Evolutionary conservation across 2,888 invertebrate species (phyloP).

Genomic region (Tiphia femorata): DNA sequence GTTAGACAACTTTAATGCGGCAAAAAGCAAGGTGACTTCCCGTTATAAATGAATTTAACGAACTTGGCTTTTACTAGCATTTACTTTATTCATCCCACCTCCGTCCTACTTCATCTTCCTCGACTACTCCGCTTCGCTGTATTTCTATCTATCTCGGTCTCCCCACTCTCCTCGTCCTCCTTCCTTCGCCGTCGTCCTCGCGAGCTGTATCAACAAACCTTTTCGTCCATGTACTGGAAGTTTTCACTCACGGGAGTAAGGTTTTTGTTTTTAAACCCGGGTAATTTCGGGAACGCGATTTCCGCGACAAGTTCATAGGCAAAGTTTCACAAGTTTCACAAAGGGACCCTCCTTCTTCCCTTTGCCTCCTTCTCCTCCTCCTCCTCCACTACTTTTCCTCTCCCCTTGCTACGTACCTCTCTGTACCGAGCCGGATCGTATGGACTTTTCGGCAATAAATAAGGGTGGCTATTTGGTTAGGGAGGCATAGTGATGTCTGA

Average conservation of each 20-base stretch:
- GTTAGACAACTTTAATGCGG: not conserved
- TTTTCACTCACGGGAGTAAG: not conserved
- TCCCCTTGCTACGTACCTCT: not conserved
- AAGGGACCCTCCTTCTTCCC: no score
- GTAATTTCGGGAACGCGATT: slow-evolving; percentile 26
- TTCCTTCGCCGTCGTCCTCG: no score
- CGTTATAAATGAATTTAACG: slow-evolving; percentile 8
- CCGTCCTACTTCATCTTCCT: no score
- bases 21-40: slow-evolving; percentile 4
- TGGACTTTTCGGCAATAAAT: slow-evolving; percentile 35
- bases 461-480: slow-evolving; percentile 35
- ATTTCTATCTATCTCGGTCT: no score
- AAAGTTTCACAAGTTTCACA: slow-evolving; percentile 23
- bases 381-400: no score
- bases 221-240: slow-evolving; percentile 7
- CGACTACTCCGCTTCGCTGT: no score
- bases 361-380: not conserved
- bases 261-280: slow-evolving; percentile 15
- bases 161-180: no score
- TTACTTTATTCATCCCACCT: slow-evolving; percentile 12
- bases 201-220: slow-evolving; percentile 9
- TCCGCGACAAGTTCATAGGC: slow-evolving; percentile 13
- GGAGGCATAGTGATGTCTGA: slow-evolving; percentile 23
- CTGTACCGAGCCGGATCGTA: slow-evolving; percentile 7
- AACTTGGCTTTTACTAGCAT: slow-evolving; percentile 5